Evolutionary conservation across 2,797 vertebrate genomes (phyloP).

Genomic region (Staurois parvus): DNA sequence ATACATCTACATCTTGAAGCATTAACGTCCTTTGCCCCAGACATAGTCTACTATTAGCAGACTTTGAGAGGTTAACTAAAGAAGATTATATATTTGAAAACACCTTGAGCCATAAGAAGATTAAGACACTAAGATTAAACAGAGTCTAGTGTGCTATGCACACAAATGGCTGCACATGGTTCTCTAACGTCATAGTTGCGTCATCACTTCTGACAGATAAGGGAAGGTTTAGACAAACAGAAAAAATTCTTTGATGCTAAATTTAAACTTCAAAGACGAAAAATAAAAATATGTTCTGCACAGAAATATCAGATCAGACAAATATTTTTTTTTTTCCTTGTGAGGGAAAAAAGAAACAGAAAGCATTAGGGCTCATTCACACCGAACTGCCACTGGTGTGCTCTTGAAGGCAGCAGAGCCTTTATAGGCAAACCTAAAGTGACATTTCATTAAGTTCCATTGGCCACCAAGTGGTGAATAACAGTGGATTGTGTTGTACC

Average conservation of each 20-base stretch:
- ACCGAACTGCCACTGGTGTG: too few relatives aligned
- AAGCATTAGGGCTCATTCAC: neutral
- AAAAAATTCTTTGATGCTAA: neutral
- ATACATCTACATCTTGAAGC: neutral
- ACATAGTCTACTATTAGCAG: neutral
- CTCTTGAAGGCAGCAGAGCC: too few relatives aligned
- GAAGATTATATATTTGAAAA: neutral
- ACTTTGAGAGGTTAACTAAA: neutral
- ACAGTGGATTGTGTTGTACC: too few relatives aligned
- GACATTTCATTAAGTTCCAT: too few relatives aligned
- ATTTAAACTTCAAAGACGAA: neutral
- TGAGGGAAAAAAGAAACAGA: neutral
- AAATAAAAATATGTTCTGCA: neutral
- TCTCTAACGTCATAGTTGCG: neutral
- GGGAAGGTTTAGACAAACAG: neutral
- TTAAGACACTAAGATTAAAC: slow-evolving; percentile 11
- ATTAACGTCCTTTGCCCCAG: neutral
- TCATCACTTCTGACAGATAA: neutral
- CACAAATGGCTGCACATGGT: neutral
- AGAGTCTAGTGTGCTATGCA: neutral
- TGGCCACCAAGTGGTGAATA: too few relatives aligned
- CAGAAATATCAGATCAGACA: neutral
- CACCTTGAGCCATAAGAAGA: slow-evolving; percentile 4
- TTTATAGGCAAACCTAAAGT: too few relatives aligned
- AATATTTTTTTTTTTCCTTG: neutral